Evolutionary conservation across 2,888 invertebrate species (phyloP), one percentile per base, ranked within the genome.

Genomic region (Abscondita cerata): DNA sequence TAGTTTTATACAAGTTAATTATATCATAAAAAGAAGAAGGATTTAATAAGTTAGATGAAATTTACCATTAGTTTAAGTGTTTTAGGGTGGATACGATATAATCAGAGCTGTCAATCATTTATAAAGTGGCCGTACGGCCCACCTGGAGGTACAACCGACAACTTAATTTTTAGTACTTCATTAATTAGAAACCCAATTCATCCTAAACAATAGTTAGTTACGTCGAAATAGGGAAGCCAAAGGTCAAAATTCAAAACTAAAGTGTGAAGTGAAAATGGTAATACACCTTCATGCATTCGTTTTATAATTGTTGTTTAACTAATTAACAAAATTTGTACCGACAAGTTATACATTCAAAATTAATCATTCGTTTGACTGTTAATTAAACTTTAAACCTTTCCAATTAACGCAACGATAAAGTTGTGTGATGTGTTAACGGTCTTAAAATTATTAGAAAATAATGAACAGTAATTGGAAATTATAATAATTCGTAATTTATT

Each of bases 341-440:
- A 38, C 47, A 56, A 66, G 65, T 66, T 64, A n/a, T n/a, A 55
- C 56, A 61, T 56, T 52, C 59, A 66, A 59, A 65, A 68, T 69
- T 67, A 70, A 70, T 70, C 68, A 69, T 65, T 62, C 57, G 59
- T 62, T 62, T 70, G 69, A 69, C 70, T 67, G 66, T 62, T 67
- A 70, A 70, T 69, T 69, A 70, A 70, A 68, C 67, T 68, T 65
- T 68, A 69, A 70, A 67, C 60, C 65, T 67, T 63, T 65, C 68
- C 64, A 65, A 68, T 69, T 67, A 68, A 65, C 63, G 54, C 36
- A 51, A 63, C 55, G 59, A 47, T 66, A 55, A 63, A 54, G 54
- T 54, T 59, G 34, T 20, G 18, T 50, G 48, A 40, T 40, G 25
- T 36, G 52, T 31, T 44, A 33, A 31, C 19, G 44, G 33, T 13